Evolutionary conservation across 2,888 invertebrate species (phyloP).

Genomic region (Andrena dorsata): DNA sequence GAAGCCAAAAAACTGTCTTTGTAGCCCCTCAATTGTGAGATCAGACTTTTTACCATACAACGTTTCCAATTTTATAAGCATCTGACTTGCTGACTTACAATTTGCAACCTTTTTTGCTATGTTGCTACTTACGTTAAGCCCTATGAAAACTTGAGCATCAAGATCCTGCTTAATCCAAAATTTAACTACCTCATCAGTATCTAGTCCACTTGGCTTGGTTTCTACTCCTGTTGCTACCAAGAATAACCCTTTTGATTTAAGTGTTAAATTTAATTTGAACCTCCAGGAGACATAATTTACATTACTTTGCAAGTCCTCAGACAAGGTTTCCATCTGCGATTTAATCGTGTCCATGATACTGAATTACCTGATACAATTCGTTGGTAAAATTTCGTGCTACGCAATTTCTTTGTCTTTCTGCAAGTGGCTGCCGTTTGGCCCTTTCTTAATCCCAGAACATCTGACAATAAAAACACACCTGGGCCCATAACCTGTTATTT

Average conservation of each 20-base stretch:
- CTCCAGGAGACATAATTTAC: background rate
- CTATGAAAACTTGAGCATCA: background rate
- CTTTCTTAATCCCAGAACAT: too few species aligned
- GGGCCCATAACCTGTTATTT: too few species aligned
- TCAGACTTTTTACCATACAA: conserved; percentile 68
- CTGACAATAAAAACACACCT: too few species aligned
- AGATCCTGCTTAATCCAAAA: background rate
- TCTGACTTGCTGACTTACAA: conserved; percentile 63
- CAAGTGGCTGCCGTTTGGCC: too few species aligned
- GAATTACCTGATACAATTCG: too few species aligned
- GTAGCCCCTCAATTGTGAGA: conserved; percentile 62
- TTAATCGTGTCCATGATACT: too few species aligned
- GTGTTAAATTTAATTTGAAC: background rate
- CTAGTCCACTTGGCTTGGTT: background rate
- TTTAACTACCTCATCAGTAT: background rate
- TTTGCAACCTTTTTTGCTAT: conserved; percentile 71
- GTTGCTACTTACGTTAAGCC: conserved; percentile 66
- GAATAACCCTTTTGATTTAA: background rate
- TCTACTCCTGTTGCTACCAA: background rate
- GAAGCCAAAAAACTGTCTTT: conserved; percentile 69
- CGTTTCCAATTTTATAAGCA: conserved; percentile 67
- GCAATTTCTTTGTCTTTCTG: too few species aligned
- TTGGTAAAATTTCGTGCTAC: too few species aligned
- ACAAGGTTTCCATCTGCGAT: background rate
- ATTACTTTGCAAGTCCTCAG: background rate